phyloP scores from a whole-genome alignment of 1,140 invertebrate genomes.

The Dreissena polymorpha region DNA sequence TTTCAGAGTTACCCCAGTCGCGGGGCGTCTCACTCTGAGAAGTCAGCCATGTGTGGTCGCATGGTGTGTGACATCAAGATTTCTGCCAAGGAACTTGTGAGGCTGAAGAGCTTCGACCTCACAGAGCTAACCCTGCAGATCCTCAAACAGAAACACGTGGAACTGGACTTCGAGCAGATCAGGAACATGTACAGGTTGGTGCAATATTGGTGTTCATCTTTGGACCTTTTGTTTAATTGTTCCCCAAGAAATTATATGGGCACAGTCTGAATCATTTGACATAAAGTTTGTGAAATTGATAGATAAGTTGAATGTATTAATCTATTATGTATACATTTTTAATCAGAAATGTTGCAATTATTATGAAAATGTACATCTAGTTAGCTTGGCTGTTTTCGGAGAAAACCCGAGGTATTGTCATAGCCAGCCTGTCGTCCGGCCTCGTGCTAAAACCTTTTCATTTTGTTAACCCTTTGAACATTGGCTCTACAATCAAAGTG shows the following conservation, averaged over 20 bases:
- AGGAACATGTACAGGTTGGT: slow-evolving; percentile 75
- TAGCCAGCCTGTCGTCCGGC: too few relatives aligned
- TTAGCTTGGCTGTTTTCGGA: too few relatives aligned
- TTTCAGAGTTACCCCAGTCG: slow-evolving; percentile 59
- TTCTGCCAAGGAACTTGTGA: slow-evolving; percentile 95
- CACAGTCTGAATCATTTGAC: too few relatives aligned
- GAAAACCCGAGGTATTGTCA: too few relatives aligned
- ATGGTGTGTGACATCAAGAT: slow-evolving; percentile 96
- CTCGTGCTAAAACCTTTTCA: too few relatives aligned
- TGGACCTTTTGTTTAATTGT: background rate
- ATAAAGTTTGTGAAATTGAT: too few relatives aligned
- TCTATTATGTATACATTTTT: too few relatives aligned
- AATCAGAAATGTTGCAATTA: too few relatives aligned
- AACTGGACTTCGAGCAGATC: slow-evolving; percentile 75
- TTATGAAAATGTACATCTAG: too few relatives aligned
- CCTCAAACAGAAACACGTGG: slow-evolving; percentile 72
- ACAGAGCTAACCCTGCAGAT: slow-evolving; percentile 88
- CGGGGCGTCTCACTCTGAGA: slow-evolving; percentile 79
- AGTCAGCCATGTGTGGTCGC: slow-evolving; percentile 86
- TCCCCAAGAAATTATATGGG: background rate
- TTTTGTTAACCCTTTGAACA: too few relatives aligned
- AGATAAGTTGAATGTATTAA: too few relatives aligned
- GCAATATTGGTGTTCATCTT: background rate
- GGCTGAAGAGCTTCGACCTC: slow-evolving; percentile 94
- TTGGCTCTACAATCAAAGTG: too few relatives aligned